Evolutionary conservation across 1,140 invertebrate genomes (phyloP).

Genomic region (Drosophila athabasca): DNA sequence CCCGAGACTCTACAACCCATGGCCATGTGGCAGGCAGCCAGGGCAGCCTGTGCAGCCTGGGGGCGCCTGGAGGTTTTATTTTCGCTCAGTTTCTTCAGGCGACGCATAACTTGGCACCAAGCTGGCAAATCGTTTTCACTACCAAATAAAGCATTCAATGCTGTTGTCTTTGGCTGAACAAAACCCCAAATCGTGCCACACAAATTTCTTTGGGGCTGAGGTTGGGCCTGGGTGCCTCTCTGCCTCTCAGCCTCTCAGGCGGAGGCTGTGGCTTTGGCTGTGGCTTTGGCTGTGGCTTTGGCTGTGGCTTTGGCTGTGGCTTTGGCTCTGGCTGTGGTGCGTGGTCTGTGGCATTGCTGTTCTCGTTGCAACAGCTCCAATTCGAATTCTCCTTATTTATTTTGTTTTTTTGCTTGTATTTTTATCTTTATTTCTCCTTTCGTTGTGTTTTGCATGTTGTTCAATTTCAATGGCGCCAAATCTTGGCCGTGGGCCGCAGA

Average conservation of each 20-base stretch:
- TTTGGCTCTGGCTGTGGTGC: constrained; percentile 27
- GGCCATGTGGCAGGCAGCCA: constrained; percentile 1
- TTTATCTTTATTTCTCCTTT: constrained; percentile 1
- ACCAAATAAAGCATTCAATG: constrained; percentile 72
- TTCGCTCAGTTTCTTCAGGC: constrained; percentile 41
- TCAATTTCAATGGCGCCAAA: constrained; percentile 77
- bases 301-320: constrained; percentile 3
- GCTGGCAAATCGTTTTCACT: constrained; percentile 80
- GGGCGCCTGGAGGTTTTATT: constrained; percentile 17
- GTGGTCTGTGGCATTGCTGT: constrained; percentile 16
- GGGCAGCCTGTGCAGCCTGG: constrained; percentile 25
- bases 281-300: too few relatives aligned
- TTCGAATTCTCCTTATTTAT: constrained; percentile 24
- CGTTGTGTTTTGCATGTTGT: constrained; percentile 64
- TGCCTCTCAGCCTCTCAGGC: constrained; percentile 33
- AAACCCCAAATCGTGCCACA: constrained; percentile 55
- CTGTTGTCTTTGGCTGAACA: constrained; percentile 33
- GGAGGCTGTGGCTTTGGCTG: constrained; percentile 12
- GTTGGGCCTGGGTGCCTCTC: constrained; percentile 4
- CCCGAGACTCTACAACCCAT: constrained; percentile 12
- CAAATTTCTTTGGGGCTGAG: constrained; percentile 39
- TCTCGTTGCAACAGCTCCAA: constrained; percentile 33
- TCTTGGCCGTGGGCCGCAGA: constrained; percentile 72
- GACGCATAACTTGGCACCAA: constrained; percentile 79
- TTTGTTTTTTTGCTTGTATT: not conserved